Conservation (phyloP, 2,797 vertebrate species). For the Myotis planiceps region DNA sequence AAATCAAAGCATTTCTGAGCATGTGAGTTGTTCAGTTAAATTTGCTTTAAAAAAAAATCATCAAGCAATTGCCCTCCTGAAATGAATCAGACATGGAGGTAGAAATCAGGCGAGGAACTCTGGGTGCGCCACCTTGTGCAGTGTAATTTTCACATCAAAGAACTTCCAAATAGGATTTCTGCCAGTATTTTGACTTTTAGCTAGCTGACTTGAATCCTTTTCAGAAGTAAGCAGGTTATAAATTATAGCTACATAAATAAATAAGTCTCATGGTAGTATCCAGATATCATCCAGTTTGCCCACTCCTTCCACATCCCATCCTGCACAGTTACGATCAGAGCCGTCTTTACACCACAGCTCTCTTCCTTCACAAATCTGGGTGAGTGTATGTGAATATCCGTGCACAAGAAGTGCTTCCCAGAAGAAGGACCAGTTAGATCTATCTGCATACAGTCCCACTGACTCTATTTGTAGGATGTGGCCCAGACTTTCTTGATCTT, state of each 20-base stretch:
- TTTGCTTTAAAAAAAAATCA: slow-evolving; percentile 66
- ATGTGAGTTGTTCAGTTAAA: slow-evolving; percentile 71
- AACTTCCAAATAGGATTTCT: slow-evolving; percentile 77
- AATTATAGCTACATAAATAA: slow-evolving; percentile 66
- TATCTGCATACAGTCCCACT: not conserved
- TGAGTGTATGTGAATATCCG: not conserved
- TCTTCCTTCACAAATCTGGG: not conserved
- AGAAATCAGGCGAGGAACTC: slow-evolving; percentile 67
- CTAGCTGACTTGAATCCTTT: slow-evolving; percentile 59
- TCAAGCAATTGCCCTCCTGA: slow-evolving; percentile 72
- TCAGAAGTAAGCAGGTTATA: slow-evolving; percentile 66
- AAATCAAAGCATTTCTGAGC: slow-evolving; percentile 76
- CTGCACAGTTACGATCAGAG: not conserved
- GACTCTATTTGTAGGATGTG: not conserved
- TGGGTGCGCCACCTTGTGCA: not conserved
- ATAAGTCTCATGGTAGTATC: not conserved
- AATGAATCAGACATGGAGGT: slow-evolving; percentile 79
- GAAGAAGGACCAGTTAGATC: not conserved
- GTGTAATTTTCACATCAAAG: slow-evolving; percentile 82
- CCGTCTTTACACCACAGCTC: not conserved
- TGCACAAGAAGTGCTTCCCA: not conserved
- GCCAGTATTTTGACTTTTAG: slow-evolving; percentile 75
- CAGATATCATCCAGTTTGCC: not conserved
- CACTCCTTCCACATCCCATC: not conserved
- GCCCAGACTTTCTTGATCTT: not conserved